Conservation (phyloP, 1,140 invertebrate species). For the Conus betulinus region DNA sequence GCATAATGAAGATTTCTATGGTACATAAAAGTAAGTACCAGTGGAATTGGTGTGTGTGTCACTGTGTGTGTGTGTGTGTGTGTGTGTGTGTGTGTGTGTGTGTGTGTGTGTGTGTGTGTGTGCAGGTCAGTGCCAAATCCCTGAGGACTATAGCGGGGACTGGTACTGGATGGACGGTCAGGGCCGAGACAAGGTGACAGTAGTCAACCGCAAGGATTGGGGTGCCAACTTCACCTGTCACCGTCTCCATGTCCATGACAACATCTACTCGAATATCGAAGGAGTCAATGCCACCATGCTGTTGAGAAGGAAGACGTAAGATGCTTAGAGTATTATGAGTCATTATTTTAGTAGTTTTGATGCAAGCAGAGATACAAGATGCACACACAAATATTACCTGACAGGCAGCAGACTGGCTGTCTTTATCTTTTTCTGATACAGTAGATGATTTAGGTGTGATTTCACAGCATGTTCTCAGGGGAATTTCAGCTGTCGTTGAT, state of each 20-base stretch:
- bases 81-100: too few species aligned
- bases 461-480: too few species aligned
- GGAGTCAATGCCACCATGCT: constrained; percentile 47
- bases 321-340: neutral
- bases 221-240: constrained; percentile 30
- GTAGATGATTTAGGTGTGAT: too few species aligned
- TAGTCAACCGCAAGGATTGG: constrained; percentile 44
- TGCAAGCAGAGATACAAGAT: too few species aligned
- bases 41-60: too few species aligned
- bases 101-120: neutral
- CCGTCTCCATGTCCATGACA: constrained; percentile 14
- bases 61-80: neutral
- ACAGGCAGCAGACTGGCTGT: too few species aligned
- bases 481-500: too few species aligned
- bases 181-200: constrained; percentile 40
- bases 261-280: constrained; percentile 35
- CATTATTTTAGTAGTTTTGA: constrained; percentile 6
- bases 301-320: constrained; percentile 24
- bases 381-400: too few species aligned
- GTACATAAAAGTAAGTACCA: too few species aligned
- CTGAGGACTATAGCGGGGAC: constrained; percentile 53
- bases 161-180: constrained; percentile 59
- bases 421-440: too few species aligned
- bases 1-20: too few species aligned
- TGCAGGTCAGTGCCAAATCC: constrained; percentile 47